Evolutionary conservation across 1,140 invertebrate genomes (phyloP), one percentile per base, ranked within the genome.

Genomic region (Lucilia cuprina): DNA sequence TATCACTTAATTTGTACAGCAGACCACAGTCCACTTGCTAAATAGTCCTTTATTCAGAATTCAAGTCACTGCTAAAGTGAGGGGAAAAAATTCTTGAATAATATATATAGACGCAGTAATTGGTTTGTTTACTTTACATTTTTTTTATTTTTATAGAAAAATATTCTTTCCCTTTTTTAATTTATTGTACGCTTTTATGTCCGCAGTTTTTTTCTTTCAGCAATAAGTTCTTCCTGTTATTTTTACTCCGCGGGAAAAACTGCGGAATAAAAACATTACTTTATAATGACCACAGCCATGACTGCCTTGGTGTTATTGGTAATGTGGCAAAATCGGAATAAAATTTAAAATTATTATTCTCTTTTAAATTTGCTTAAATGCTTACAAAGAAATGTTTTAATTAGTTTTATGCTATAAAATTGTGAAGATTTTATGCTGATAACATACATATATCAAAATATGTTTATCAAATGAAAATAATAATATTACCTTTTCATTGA

Each of bases 41-140:
- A 60, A 60, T 60, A 14, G 50, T 17, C 3, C 13, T 60, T 60
- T 60, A 60, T n/a, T 17, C 13, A n/a, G 17, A 70, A 70, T 19
- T 70, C 60, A 19, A 70, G 60, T 70, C 60, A 70, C 60, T n/a
- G 50, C 50, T 60, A 60, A 17, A 70, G 60, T 21, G 19, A 70
- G 60, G 19, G 60, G 8, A 17, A 70, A 21, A 70, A 21, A 70
- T 12, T 55, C 50, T 12, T 55, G 19, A 70, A 70, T 21, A n/a
- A 60, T 14, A 60, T 5, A 70, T 9, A 70, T 19, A 9, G 77
- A 80, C 35, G 41, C 41, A 80, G 77, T 80, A 80, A 80, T 80
- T 80, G 77, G 77, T 80, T 49, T 49, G 47, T 80, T 80, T 80
- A 49, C 41, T 80, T 80, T 49, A 49, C 17, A 19, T 35, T 35